phyloP scores from a whole-genome alignment of 2,113 vertebrate species.

The Dipodomys spectabilis region DNA sequence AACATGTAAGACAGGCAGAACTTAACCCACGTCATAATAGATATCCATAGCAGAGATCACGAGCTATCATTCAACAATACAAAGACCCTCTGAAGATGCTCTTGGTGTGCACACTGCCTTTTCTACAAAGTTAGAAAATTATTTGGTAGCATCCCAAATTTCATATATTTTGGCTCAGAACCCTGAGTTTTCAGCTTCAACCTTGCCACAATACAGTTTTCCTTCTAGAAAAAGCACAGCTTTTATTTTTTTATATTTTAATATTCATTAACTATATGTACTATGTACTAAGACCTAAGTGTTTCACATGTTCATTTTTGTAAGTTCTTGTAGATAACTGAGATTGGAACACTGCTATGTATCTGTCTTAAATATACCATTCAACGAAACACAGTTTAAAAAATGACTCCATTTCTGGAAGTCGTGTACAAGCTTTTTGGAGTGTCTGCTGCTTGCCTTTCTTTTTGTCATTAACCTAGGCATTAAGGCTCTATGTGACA shows the following conservation, averaged over 20 bases:
- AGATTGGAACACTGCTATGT: background rate
- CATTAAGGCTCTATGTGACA: background rate
- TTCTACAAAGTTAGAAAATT: background rate
- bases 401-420: background rate
- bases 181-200: conserved; percentile 14
- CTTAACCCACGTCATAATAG: background rate
- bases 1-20: background rate
- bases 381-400: background rate
- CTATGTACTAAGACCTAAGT: background rate
- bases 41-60: background rate
- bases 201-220: background rate
- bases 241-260: too few relatives aligned
- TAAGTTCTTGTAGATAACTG: background rate
- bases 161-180: conserved; percentile 35
- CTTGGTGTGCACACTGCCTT: background rate
- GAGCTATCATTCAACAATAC: background rate
- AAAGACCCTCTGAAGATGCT: background rate
- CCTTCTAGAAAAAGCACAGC: background rate
- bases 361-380: background rate
- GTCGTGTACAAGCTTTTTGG: background rate
- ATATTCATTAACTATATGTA: background rate
- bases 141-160: background rate
- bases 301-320: background rate
- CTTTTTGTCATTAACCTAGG: background rate
- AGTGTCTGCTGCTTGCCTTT: background rate